Evolutionary conservation across 1,140 invertebrate species (phyloP), one percentile per base, ranked within the genome.

Genomic region (Anoplolepis gracilipes): DNA sequence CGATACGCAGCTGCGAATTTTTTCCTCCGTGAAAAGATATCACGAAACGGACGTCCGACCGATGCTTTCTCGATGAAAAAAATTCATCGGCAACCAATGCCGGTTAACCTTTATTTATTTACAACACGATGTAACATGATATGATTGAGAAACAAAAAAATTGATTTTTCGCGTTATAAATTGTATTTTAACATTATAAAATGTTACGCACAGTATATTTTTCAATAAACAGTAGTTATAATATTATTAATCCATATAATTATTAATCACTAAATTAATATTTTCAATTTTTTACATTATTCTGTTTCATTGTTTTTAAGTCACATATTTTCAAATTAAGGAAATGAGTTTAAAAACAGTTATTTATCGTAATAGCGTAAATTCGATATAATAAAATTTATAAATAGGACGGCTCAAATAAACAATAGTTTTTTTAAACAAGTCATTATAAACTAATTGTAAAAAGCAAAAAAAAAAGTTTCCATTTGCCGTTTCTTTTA

Each of bases 61-160:
- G 25, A 72, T 16, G 33, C 22, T 46, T 53, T 72, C 53, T 72
- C 78, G 42, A 30, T 82, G n/a, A 13, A 36, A 73, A n/a, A 82
- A 61, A 82, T 61, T 19, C n/a, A 25, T 4, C n/a, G 11, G 4
- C 28, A 19, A 28, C 33, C 65, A 53, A 81, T 30, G 65, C 25
- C 25, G 49, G 25, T 72, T 42, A 19, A 59, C 67, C 36, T n/a
- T n/a, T n/a, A 73, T 72, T 81, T 73, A 82, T 82, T 73, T 59
- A 46, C 36, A n/a, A 46, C 46, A 46, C 11, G 42, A 46, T 46
- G 11, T 46, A 13, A 46, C 11, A 16, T 2, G 2, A 46, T 49
- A n/a, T 72, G n/a, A 53, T n/a, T 46, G 28, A 49, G 8, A 10
- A n/a, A 16, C 25, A 1, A 46, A 4, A 46, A 46, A 46, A 13